Evolutionary conservation across 2,888 invertebrate genomes (phyloP).

Genomic region (Deilephila elpenor): DNA sequence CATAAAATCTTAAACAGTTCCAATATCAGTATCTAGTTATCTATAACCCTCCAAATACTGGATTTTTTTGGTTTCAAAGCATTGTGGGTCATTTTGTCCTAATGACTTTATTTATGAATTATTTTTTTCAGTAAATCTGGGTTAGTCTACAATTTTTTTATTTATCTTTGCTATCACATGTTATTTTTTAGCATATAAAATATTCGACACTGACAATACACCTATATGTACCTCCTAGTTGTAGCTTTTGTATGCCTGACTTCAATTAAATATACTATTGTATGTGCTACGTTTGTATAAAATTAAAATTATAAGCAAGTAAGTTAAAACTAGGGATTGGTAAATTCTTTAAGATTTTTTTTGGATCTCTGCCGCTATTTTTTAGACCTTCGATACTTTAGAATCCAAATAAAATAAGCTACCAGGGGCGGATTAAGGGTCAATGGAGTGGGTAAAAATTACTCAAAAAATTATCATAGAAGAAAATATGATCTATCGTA

Average conservation of each 20-base stretch:
- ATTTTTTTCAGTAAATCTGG: neutral
- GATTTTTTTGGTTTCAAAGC: no score
- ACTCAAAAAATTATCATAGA: no score
- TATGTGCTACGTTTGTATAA: neutral
- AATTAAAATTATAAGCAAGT: constrained; percentile 12
- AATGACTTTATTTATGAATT: no score
- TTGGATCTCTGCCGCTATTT: no score
- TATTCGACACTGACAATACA: constrained; percentile 51
- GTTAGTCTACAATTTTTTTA: neutral
- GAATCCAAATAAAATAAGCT: no score
- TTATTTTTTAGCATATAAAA: constrained; percentile 15
- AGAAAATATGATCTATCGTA: no score
- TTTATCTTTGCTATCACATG: neutral
- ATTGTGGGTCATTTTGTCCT: neutral
- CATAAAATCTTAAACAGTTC: neutral
- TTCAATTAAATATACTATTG: constrained; percentile 3
- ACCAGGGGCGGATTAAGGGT: no score
- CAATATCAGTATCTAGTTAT: neutral
- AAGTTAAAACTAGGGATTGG: neutral
- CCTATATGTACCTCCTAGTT: constrained; percentile 29
- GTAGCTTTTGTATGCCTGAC: constrained; percentile 31
- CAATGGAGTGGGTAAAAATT: no score
- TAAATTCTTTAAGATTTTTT: no score
- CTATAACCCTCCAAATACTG: no score
- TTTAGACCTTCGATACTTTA: no score